Evolutionary conservation across 2,113 vertebrate genomes (phyloP), one percentile per base, ranked within the genome.

Genomic region (Vimba vimba): DNA sequence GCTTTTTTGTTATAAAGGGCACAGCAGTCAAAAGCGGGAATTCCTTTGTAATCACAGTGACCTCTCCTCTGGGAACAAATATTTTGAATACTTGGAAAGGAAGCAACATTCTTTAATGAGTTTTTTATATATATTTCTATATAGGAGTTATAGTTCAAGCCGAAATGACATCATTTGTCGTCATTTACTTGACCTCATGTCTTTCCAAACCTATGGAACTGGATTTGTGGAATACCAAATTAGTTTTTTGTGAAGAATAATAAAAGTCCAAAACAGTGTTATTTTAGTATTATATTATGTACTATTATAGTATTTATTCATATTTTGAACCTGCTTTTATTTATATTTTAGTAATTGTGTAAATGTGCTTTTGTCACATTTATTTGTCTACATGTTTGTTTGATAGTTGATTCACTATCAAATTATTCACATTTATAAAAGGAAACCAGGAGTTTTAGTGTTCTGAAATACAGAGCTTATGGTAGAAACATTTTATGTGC

Each of bases 1-100:
- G 27, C 30, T 82, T 52, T 33, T 33, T 36, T 82, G 64, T 68
- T 69, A 82, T n/a, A 82, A 82, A 82, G 80, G 64, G 80, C 80
- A 69, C 64, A 69, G 64, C 64, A 82, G 80, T 69, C 39, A 47
- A 81, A 81, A 50, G 71, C 6, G 5, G 27, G 27, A 33, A 78
- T 78, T 78, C 30, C 47, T 78, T 19, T 82, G 59, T 25, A 55
- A 82, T 50, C 64, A 69, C 64, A 69, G 11, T 82, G 62, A 69
- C 80, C 19, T 82, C 45, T 82, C 6, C 10, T 82, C 80, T 15
- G 47, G 45, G 64, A 82, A 19, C 27, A 36, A 69, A 52, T 74
- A 2, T 52, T 82, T 82, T 55, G 62, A 30, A 82, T 82, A 82
- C 25, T 82, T 82, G 43, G 19, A 82, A 30, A 52, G 45, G 13